Evolutionary conservation across 2,888 invertebrate species (phyloP), one percentile per base, ranked within the genome.

Genomic region (Calephelis perditalis): DNA sequence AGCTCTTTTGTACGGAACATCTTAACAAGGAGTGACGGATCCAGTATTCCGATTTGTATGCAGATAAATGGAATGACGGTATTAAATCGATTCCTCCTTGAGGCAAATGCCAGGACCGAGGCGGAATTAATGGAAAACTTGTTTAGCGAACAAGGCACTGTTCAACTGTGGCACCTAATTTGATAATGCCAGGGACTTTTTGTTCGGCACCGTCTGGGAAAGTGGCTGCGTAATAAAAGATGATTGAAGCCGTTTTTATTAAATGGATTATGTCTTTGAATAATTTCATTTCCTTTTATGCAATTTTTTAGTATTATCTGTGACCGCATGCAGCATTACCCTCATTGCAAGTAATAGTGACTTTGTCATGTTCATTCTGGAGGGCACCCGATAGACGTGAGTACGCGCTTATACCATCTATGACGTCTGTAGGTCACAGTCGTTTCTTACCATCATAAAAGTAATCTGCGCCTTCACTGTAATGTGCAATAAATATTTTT

Each of bases 21-120:
- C 71, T 68, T 74, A 75, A 73, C 71, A 73, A 72, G 71, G 63
- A 62, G 67, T 73, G 78, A 77, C 76, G 75, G 72, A 46, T 63
- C 60, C 61, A 68, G 67, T 71, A 66, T 69, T 73, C 73, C 69
- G 75, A 81, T 80, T 78, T 79, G 74, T 76, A 76, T 77, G 78
- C 74, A 77, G 78, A 81, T 79, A 78, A 78, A 76, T 77, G 70
- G 71, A 73, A 73, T 71, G 71, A 67, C 68, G 52, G 71, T 67
- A 70, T 72, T 72, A 74, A 76, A 76, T 77, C 71, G 73, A 75
- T 74, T 73, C 65, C 67, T 62, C 62, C 49, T 49, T 49, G 46
- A 66, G 69, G 68, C 60, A 67, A 60, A 56, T 58, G 58, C 56
- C 58, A 58, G 52, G 9, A 40, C 49, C 49, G 47, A 62, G 58